Evolutionary conservation across 2,888 invertebrate species (phyloP).

Genomic region (Willowsia nigromaculata): DNA sequence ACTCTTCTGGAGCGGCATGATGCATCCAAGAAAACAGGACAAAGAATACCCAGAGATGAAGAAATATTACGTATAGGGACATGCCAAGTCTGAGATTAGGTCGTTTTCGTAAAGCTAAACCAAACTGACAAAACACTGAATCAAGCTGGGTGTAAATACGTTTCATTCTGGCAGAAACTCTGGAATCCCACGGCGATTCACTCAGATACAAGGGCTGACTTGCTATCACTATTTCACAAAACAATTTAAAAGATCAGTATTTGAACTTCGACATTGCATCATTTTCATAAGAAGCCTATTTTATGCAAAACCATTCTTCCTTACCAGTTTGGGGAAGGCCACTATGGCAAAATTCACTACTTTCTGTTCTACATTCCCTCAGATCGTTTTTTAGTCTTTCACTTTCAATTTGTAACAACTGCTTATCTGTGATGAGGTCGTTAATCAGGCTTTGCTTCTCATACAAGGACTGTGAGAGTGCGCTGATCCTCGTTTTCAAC

Average conservation of each 20-base stretch:
- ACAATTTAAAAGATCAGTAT: no score
- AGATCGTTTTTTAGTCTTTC: constrained; percentile 76
- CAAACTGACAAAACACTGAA: constrained; percentile 84
- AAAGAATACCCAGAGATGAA: constrained; percentile 79
- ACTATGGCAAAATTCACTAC: constrained; percentile 59
- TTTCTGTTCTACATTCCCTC: constrained; percentile 55
- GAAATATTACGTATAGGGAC: constrained; percentile 74
- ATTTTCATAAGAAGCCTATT: no score
- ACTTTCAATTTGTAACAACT: constrained; percentile 77
- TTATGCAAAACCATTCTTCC: no score
- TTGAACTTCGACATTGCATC: no score
- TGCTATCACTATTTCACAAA: constrained; percentile 82
- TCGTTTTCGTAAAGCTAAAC: constrained; percentile 76
- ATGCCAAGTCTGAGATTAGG: constrained; percentile 78
- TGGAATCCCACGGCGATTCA: constrained; percentile 88
- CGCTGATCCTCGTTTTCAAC: constrained; percentile 76
- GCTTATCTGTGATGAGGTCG: constrained; percentile 78
- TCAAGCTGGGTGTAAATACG: constrained; percentile 89
- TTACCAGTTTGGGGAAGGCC: constrained; percentile 76
- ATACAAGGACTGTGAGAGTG: constrained; percentile 77
- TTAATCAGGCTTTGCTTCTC: constrained; percentile 78
- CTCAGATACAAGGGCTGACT: constrained; percentile 87
- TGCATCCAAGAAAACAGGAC: constrained; percentile 75
- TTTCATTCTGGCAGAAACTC: constrained; percentile 88
- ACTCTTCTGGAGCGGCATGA: constrained; percentile 55